These are phyloP conservation scores for Cryptotis parvus DNA, from an alignment of 2,113 vertebrate genomes.

Conservation along the genomic window DNA sequence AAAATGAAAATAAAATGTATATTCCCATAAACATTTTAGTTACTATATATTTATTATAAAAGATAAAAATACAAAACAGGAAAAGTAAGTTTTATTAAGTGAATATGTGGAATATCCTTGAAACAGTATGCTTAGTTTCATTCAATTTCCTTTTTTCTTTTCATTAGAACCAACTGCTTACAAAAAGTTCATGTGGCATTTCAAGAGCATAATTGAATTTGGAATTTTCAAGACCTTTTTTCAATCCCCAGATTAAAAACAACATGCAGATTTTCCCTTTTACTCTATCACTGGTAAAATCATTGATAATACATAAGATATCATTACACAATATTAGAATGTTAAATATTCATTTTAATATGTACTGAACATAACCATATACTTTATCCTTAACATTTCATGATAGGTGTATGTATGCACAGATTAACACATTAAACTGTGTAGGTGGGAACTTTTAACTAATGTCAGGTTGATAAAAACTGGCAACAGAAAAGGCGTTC, in stretches of 20 bases:
- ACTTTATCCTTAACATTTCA: background rate
- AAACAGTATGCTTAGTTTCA: conserved; percentile 23
- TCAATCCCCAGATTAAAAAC: background rate
- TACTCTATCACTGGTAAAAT: background rate
- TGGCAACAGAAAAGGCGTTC: too few relatives aligned
- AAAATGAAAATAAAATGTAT: conserved; percentile 46
- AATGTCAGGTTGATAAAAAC: too few relatives aligned
- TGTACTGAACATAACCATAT: background rate
- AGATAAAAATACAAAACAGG: background rate
- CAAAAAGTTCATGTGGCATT: conserved; percentile 65
- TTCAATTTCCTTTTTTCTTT: conserved; percentile 29
- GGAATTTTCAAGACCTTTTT: conserved; percentile 29
- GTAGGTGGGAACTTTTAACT: too few relatives aligned
- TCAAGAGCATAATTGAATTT: conserved; percentile 44
- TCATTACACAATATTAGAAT: background rate
- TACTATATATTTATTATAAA: conserved; percentile 50
- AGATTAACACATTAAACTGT: background rate
- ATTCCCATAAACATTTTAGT: conserved; percentile 42
- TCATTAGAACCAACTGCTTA: conserved; percentile 56
- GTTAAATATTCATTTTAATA: background rate
- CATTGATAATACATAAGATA: background rate
- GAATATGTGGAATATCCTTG: conserved; percentile 4
- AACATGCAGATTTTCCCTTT: conserved; percentile 16
- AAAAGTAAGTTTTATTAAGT: conserved; percentile 55
- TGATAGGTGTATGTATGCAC: background rate